These are phyloP conservation scores for Vombatus ursinus DNA, from an alignment of 2,113 vertebrate genomes.

Conservation along the genomic window DNA sequence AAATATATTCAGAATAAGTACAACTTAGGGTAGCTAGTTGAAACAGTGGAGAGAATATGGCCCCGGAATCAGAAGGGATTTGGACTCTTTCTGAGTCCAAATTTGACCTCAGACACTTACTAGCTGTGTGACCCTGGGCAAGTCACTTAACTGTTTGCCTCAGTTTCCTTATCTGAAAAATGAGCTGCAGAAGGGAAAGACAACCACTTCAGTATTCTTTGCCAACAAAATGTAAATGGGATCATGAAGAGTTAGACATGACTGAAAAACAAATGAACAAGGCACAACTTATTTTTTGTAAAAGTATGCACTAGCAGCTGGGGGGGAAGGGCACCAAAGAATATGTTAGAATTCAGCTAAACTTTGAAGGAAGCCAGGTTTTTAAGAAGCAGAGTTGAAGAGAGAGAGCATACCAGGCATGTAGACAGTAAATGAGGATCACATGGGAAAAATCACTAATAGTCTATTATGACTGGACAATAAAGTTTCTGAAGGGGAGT, in stretches of 20 bases:
- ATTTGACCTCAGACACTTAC: not conserved
- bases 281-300: not conserved
- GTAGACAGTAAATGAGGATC: not conserved
- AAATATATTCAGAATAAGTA: not conserved
- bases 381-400: not conserved
- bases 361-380: not conserved
- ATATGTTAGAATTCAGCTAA: not conserved
- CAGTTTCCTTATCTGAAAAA: not conserved
- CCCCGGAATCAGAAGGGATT: not conserved
- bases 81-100: not conserved
- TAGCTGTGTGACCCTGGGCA: not conserved
- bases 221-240: not conserved
- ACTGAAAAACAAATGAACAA: not conserved
- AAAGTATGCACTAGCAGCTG: not conserved
- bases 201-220: not conserved
- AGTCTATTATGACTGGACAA: not conserved
- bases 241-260: not conserved
- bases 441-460: not conserved
- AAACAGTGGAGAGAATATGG: not conserved
- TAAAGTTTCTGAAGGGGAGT: not conserved
- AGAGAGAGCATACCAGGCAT: not conserved
- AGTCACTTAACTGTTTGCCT: not conserved
- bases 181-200: not conserved
- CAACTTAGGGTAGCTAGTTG: not conserved
- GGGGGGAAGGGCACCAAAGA: not conserved